phyloP scores from a whole-genome alignment of 1,140 invertebrate species.

The Apocrypta bakeri region DNA sequence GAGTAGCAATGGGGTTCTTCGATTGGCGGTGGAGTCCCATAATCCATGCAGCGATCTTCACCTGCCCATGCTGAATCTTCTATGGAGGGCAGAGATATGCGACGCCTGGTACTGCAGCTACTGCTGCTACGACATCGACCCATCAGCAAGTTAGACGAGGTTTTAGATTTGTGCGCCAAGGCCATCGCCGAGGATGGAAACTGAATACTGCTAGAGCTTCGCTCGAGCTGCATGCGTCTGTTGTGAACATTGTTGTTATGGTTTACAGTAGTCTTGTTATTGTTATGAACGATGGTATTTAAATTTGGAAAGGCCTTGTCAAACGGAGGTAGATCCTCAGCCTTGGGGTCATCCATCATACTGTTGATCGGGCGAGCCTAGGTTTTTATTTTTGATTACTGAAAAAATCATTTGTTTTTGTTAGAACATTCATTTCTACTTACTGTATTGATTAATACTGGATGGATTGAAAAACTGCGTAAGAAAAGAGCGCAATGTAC shows the following conservation, averaged over 20 bases:
- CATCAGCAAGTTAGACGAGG: slow-evolving; percentile 61
- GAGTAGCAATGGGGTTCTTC: slow-evolving; percentile 81
- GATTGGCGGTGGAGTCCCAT: slow-evolving; percentile 82
- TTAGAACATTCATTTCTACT: neutral
- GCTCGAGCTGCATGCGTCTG: slow-evolving; percentile 61
- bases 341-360: slow-evolving; percentile 18
- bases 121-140: slow-evolving; percentile 60
- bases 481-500: too few species aligned
- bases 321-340: neutral
- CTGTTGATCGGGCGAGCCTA: neutral
- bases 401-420: slow-evolving; percentile 21
- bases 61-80: slow-evolving; percentile 48
- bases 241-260: slow-evolving; percentile 35
- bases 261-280: neutral
- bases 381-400: slow-evolving; percentile 5
- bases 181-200: slow-evolving; percentile 53
- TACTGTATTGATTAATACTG: too few species aligned
- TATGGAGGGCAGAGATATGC: slow-evolving; percentile 21
- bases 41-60: slow-evolving; percentile 78
- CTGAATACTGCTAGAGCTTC: slow-evolving; percentile 62
- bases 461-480: too few species aligned
- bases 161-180: slow-evolving; percentile 55
- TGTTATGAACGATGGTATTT: neutral
- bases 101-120: neutral
- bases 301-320: neutral